Conservation (phyloP, 1,140 invertebrate genomes). For the Popillia japonica region DNA sequence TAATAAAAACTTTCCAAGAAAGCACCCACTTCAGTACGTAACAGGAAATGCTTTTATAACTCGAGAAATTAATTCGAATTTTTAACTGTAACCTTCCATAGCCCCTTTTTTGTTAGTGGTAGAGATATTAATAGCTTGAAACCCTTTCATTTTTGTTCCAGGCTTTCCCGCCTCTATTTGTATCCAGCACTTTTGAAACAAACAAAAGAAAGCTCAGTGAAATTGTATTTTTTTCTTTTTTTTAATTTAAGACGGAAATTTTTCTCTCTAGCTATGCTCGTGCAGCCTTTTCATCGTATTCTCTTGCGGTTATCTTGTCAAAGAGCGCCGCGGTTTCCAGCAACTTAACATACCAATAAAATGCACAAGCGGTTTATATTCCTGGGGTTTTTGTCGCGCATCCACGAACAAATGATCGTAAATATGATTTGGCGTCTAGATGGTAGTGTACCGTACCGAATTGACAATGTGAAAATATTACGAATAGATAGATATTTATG, state of each 20-base stretch:
- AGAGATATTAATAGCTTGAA: constrained; percentile 5
- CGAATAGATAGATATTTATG: constrained; percentile 26
- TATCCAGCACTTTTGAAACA: background rate
- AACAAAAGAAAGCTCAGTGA: background rate
- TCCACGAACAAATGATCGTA: constrained; percentile 17
- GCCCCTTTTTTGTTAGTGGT: background rate
- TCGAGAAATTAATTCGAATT: background rate
- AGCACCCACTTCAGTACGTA: background rate
- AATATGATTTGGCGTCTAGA: constrained; percentile 1
- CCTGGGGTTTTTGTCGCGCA: background rate
- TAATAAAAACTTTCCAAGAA: background rate
- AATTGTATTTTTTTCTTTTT: constrained; percentile 21
- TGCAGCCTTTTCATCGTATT: constrained; percentile 17
- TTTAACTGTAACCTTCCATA: background rate
- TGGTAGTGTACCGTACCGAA: background rate
- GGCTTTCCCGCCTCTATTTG: background rate
- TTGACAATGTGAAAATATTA: constrained; percentile 16
- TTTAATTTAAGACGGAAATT: constrained; percentile 31
- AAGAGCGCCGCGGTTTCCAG: background rate
- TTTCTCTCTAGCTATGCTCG: background rate
- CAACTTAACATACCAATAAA: constrained; percentile 28
- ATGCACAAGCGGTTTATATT: constrained; percentile 29
- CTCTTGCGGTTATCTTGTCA: constrained; percentile 9
- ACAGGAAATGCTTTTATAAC: background rate
- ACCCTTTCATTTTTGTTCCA: constrained; percentile 6